Conservation (phyloP, 2,113 vertebrate genomes). For the Labrus mixtus region DNA sequence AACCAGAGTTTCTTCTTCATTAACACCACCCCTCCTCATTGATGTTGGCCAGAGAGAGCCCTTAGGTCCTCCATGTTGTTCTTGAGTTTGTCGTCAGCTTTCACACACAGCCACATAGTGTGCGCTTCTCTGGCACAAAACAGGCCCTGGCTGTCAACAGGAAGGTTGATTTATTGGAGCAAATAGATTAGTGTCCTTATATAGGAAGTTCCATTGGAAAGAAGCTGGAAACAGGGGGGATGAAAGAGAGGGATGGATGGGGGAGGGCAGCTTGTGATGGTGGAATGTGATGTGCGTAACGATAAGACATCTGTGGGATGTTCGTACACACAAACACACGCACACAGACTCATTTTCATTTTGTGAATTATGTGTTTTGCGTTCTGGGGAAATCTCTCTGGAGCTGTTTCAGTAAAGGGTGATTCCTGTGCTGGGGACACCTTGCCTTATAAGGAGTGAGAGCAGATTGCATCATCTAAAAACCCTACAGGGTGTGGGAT, state of each 20-base stretch:
- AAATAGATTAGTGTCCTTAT: slow-evolving; percentile 84
- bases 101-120: slow-evolving; percentile 27
- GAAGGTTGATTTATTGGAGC: slow-evolving; percentile 78
- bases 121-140: slow-evolving; percentile 52
- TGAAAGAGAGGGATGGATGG: slow-evolving; percentile 34
- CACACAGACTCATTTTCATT: slow-evolving; percentile 5
- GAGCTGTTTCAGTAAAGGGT: slow-evolving; percentile 57
- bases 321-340: slow-evolving; percentile 30
- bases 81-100: slow-evolving; percentile 54
- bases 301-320: slow-evolving; percentile 20
- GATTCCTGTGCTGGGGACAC: slow-evolving; percentile 68
- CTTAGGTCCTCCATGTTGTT: slow-evolving; percentile 43
- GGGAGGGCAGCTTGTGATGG: slow-evolving; percentile 34
- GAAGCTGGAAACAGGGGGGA: slow-evolving; percentile 65
- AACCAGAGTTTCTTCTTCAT: slow-evolving; percentile 9
- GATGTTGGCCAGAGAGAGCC: slow-evolving; percentile 63
- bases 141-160: slow-evolving; percentile 53
- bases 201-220: slow-evolving; percentile 84
- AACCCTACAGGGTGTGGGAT: slow-evolving; percentile 1
- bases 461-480: slow-evolving; percentile 48
- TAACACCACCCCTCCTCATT: slow-evolving; percentile 19
- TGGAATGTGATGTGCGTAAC: slow-evolving; percentile 69
- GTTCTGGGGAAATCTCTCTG: slow-evolving; percentile 37
- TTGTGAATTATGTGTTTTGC: slow-evolving; percentile 34
- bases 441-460: slow-evolving; percentile 76